Evolutionary conservation across 2,888 invertebrate genomes (phyloP), one percentile per base, ranked within the genome.

Genomic region (Drosophila mimica): DNA sequence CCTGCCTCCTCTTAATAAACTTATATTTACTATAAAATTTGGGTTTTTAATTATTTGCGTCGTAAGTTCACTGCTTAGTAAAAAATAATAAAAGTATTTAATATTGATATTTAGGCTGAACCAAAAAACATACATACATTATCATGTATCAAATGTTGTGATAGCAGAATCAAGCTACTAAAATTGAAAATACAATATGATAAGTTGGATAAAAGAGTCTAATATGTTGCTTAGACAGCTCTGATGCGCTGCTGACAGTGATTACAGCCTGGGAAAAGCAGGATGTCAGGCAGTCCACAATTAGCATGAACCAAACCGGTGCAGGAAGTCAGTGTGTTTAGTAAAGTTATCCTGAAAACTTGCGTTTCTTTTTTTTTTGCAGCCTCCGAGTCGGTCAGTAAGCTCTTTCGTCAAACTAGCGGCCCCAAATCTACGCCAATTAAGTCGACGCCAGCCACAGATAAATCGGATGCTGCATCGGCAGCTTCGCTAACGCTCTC

Each of bases 331-430:
- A 87, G 81, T 77, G 88, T 81, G 84, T 79, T 86, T 73, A 64
- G 72, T 49, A 68, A 77, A 88, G 77, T 85, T 82, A 82, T 81
- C 86, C 67, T 57, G 48, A 56, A 71, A 73, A 82, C 61, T 79
- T 76, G 71, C 53, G 33, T 70, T 34, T 76, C 63, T 61, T 85
- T 66, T 25, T 76, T 20, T 48, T 58, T 86, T 83, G 36, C 80
- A 88, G 88, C 92, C 52, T 83, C 91, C 78, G 93, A 93, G 85
- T 92, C 92, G 76, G 91, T 93, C 89, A 92, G 92, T 78, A 93
- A 93, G 90, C 91, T 93, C 65, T 93, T 93, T 89, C 93, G 93
- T 74, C 91, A 92, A 72, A 90, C 92, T 71, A 77, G 89, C 65
- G 88, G 83, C 54, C 66, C 82, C 66, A 86, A 83, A 63, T 82